A percentile compares a stretch with the other conserved stretches of the same genome.
phyloP scores from a whole-genome alignment of 2,113 vertebrate species.

The Craseonycteris thonglongyai region DNA sequence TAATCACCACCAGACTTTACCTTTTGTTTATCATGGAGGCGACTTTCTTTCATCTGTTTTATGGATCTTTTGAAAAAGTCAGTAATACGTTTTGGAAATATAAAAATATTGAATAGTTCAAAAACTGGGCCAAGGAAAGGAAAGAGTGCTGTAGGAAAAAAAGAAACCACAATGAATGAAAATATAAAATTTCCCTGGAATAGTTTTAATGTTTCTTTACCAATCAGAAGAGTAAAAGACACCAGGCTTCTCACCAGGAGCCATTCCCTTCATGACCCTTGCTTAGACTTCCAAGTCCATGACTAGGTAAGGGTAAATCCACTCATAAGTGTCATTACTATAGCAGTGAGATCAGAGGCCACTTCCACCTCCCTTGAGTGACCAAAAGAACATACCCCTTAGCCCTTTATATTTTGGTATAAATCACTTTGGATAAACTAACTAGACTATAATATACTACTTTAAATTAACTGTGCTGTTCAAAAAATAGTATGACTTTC shows the following conservation, averaged over 20 bases:
- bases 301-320: not conserved
- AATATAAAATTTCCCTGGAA: not conserved
- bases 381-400: not conserved
- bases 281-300: not conserved
- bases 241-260: not conserved
- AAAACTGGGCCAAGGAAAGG: slow-evolving; percentile 35
- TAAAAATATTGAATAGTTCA: not conserved
- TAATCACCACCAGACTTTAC: slow-evolving; percentile 6
- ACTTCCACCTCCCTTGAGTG: not conserved
- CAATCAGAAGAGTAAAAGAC: not conserved
- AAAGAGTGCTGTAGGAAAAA: slow-evolving; percentile 21
- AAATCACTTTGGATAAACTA: not conserved
- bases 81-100: not conserved
- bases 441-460: not conserved
- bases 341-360: not conserved
- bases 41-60: slow-evolving; percentile 26
- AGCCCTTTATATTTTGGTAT: not conserved
- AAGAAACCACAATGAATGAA: not conserved
- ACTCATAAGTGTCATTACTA: not conserved
- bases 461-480: not conserved
- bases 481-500: not conserved
- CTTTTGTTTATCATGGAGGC: slow-evolving; percentile 23
- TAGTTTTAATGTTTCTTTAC: not conserved
- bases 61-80: slow-evolving; percentile 30
- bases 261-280: not conserved